Evolutionary conservation across 2,113 vertebrate genomes (phyloP).

Genomic region (Podilymbus podiceps): DNA sequence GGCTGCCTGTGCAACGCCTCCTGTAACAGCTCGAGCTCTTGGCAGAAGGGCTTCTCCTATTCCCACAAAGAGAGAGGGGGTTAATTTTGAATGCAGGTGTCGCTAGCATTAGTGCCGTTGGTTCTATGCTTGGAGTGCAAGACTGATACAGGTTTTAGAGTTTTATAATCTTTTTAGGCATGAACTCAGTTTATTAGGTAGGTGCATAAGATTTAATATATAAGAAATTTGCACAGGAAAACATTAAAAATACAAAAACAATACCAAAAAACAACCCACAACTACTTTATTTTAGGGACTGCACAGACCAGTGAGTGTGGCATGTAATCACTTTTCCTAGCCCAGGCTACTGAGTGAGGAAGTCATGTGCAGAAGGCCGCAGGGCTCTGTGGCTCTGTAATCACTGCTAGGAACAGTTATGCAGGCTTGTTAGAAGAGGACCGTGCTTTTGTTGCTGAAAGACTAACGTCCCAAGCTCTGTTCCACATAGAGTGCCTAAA

Average conservation of each 20-base stretch:
- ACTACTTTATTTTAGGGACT: not conserved
- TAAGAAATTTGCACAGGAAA: not conserved
- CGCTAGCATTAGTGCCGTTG: not conserved
- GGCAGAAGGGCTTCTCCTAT: not conserved
- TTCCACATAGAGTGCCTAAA: not conserved
- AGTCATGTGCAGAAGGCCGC: rapidly evolving
- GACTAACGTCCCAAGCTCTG: not conserved
- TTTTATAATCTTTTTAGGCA: not conserved
- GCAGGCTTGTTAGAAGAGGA: not conserved
- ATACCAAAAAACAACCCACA: rapidly evolving
- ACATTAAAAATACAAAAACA: not conserved
- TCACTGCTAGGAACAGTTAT: not conserved
- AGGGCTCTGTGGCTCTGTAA: not conserved
- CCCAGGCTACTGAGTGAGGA: not conserved
- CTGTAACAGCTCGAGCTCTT: not conserved
- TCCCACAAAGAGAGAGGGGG: not conserved
- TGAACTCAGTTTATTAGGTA: not conserved
- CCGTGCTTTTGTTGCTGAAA: not conserved
- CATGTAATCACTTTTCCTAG: not conserved
- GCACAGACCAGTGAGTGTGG: not conserved
- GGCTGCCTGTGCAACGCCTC: rapidly evolving
- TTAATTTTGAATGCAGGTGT: not conserved
- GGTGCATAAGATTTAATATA: not conserved
- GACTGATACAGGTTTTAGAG: not conserved
- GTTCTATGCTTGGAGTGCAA: not conserved